phyloP scores from a whole-genome alignment of 2,888 invertebrate genomes.

The Diaperis boleti region DNA sequence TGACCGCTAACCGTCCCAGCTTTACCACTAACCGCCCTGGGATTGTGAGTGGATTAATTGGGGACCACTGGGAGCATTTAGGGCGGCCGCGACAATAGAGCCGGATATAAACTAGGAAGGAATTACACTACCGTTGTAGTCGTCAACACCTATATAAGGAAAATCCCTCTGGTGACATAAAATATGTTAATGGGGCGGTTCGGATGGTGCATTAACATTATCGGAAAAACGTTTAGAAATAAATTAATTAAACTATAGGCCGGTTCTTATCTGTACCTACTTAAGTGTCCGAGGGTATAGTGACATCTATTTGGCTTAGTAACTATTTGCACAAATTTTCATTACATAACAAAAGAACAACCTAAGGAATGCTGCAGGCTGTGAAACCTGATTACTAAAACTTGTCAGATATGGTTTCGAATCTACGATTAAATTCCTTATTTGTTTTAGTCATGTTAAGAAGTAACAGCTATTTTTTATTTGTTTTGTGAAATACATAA shows the following conservation, averaged over 20 bases:
- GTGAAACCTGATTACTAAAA: too few relatives aligned
- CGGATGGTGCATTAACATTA: conserved; percentile 14
- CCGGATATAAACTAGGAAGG: conserved; percentile 54
- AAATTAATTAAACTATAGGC: conserved; percentile 38
- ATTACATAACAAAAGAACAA: too few relatives aligned
- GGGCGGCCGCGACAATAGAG: conserved; percentile 61
- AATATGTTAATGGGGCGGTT: background rate
- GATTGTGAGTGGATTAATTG: conserved; percentile 64
- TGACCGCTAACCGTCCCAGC: conserved; percentile 61
- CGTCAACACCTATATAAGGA: conserved; percentile 62
- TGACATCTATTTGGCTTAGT: too few relatives aligned
- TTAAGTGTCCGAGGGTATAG: too few relatives aligned
- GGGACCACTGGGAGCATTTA: conserved; percentile 63
- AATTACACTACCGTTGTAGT: conserved; percentile 59
- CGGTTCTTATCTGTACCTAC: too few relatives aligned
- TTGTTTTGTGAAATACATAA: too few relatives aligned
- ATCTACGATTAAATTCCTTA: too few relatives aligned
- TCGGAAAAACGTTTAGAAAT: conserved; percentile 11
- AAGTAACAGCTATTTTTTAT: too few relatives aligned
- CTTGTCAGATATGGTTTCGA: too few relatives aligned
- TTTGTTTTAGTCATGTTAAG: too few relatives aligned
- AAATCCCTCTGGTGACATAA: conserved; percentile 50
- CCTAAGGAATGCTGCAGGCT: too few relatives aligned
- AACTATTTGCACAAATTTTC: too few relatives aligned
- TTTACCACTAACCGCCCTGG: conserved; percentile 59